These are phyloP conservation scores for Arenaria interpres DNA, from an alignment of 2,113 vertebrate species.

Conservation along the genomic window DNA sequence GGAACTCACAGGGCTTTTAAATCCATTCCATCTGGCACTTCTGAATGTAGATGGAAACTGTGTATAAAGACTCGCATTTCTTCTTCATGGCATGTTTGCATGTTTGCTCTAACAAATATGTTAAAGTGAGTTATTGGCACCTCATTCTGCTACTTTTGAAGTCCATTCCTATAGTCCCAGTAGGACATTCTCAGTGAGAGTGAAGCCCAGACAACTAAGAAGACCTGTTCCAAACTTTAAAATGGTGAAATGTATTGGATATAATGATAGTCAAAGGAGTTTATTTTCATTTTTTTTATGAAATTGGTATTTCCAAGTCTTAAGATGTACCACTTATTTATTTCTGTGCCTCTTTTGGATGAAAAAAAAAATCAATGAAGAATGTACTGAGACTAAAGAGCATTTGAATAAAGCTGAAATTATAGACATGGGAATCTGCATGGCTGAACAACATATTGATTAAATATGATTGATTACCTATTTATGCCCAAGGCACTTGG, in stretches of 20 bases:
- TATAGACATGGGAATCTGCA: slow-evolving; percentile 35
- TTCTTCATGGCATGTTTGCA: background rate
- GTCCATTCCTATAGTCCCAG: background rate
- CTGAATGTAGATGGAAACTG: background rate
- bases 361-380: slow-evolving; percentile 6
- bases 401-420: slow-evolving; percentile 55
- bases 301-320: background rate
- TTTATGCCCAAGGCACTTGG: slow-evolving; percentile 30
- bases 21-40: background rate
- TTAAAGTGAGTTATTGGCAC: background rate
- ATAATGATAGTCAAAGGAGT: background rate
- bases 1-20: background rate
- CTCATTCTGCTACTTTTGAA: background rate
- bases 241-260: background rate
- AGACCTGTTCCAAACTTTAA: background rate
- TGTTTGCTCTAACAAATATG: background rate
- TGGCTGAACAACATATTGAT: slow-evolving; percentile 62
- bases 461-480: slow-evolving; percentile 65
- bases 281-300: background rate
- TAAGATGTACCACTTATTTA: background rate
- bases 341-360: background rate
- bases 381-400: slow-evolving; percentile 1
- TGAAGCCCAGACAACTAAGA: background rate
- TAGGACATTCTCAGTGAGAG: background rate
- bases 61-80: background rate